A percentile compares a stretch with the other conserved stretches of the same genome.
Conservation (phyloP, 2,888 invertebrate genomes). For the Netelia virgata region DNA sequence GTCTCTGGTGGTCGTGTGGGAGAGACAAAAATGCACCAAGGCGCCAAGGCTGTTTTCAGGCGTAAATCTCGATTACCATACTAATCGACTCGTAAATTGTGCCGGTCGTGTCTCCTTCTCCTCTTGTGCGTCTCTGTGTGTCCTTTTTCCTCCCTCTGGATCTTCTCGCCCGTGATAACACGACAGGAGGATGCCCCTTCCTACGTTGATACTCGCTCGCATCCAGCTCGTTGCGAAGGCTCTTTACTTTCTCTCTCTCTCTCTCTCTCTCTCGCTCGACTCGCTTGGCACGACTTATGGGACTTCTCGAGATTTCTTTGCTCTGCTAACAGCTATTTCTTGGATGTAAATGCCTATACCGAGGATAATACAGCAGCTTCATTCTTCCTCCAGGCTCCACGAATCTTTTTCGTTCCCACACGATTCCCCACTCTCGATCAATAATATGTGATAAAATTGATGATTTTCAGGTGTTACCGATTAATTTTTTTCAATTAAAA, state of each 20-base stretch:
- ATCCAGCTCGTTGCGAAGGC: constrained; percentile 24
- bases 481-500: no score
- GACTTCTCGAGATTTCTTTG: constrained; percentile 42
- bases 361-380: neutral
- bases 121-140: constrained; percentile 37
- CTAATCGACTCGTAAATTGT: constrained; percentile 80
- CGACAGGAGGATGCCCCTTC: constrained; percentile 58
- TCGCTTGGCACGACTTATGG: constrained; percentile 60
- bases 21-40: constrained; percentile 73
- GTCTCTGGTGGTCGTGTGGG: neutral
- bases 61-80: constrained; percentile 79
- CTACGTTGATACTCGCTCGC: constrained; percentile 21
- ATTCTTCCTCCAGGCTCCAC: neutral
- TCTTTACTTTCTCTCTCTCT: constrained; percentile 13
- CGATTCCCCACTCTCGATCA: neutral
- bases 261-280: constrained; percentile 13
- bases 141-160: constrained; percentile 56
- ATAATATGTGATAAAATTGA: neutral
- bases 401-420: neutral
- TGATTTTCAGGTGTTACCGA: neutral
- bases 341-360: neutral
- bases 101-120: constrained; percentile 68
- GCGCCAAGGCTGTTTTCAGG: constrained; percentile 73
- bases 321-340: constrained; percentile 52
- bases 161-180: constrained; percentile 69